Conservation (phyloP, 2,113 vertebrate genomes). For the Mormyrus iriodes region DNA sequence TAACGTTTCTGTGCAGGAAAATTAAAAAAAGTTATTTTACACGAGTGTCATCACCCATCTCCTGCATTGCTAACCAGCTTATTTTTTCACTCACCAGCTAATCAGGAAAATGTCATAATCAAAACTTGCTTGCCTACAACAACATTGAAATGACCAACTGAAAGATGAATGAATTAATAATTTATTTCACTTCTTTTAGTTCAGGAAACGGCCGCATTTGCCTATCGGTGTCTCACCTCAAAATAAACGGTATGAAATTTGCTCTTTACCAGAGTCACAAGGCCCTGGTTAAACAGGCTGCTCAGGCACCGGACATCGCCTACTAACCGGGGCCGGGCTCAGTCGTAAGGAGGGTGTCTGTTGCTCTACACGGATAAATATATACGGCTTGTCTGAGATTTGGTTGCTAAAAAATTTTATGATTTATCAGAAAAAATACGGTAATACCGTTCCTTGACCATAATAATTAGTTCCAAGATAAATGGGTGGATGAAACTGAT, state of each 20-base stretch:
- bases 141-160: background rate
- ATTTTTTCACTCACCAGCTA: too few relatives aligned
- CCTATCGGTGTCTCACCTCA: background rate
- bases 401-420: background rate
- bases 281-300: background rate
- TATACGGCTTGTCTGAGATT: background rate
- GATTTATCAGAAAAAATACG: background rate
- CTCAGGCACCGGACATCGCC: background rate
- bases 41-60: too few relatives aligned
- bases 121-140: background rate
- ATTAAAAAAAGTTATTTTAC: too few relatives aligned
- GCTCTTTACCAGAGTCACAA: background rate
- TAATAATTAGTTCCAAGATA: background rate
- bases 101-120: background rate
- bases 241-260: background rate
- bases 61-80: too few relatives aligned
- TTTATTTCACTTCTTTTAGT: background rate
- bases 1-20: background rate
- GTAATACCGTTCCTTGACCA: background rate
- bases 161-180: background rate
- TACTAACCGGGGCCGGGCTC: background rate
- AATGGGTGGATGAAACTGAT: background rate
- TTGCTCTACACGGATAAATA: background rate
- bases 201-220: background rate
- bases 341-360: background rate